Percentiles rank a stretch among this genome's conserved stretches.
phyloP scores from a whole-genome alignment of 2,888 invertebrate genomes.

The Platycnemis pennipes region DNA sequence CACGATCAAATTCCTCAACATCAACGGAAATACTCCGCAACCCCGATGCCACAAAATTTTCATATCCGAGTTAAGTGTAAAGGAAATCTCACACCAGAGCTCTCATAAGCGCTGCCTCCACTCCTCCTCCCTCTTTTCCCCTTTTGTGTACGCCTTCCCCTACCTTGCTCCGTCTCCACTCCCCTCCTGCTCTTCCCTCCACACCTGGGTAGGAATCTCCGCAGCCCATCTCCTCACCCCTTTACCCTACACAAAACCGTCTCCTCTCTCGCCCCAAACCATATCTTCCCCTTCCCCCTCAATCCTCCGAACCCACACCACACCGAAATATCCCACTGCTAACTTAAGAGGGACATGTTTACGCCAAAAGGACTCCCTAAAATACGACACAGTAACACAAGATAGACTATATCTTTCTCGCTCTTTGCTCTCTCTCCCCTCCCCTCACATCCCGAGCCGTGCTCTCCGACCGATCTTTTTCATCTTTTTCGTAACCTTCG shows the following conservation, averaged over 20 bases:
- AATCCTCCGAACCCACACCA: background rate
- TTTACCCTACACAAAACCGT: background rate
- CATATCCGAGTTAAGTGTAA: background rate
- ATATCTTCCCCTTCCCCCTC: background rate
- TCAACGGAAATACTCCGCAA: background rate
- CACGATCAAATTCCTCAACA: background rate
- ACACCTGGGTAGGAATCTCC: slow-evolving; percentile 14
- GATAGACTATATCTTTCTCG: slow-evolving; percentile 55
- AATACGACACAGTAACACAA: slow-evolving; percentile 66
- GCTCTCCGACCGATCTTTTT: slow-evolving; percentile 31
- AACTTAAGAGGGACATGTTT: slow-evolving; percentile 67
- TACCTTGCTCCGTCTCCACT: background rate
- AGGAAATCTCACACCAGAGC: background rate
- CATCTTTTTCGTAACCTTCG: slow-evolving; percentile 37
- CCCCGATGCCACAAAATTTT: background rate
- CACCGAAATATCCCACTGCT: slow-evolving; percentile 54
- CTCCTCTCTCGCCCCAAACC: background rate
- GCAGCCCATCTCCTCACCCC: background rate
- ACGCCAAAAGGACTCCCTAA: slow-evolving; percentile 66
- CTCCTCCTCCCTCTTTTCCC: background rate
- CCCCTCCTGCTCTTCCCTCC: background rate
- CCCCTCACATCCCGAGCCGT: background rate
- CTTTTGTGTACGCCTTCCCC: background rate
- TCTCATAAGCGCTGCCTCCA: background rate
- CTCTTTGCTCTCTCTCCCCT: background rate